phyloP scores from a whole-genome alignment of 2,888 invertebrate genomes.

The Drosophila stalkeri region DNA sequence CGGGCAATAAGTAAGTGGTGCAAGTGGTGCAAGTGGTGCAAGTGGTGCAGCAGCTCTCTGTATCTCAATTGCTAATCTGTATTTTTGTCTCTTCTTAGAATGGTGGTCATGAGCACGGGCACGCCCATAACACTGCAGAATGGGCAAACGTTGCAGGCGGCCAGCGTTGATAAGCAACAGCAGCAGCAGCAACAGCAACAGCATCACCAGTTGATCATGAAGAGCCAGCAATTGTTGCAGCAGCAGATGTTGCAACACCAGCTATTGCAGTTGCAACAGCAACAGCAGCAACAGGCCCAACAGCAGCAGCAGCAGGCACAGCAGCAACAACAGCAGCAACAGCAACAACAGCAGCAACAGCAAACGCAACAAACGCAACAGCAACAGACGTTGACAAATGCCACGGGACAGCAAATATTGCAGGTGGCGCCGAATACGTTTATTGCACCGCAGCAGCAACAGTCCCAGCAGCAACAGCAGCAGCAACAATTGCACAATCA shows the following conservation, averaged over 20 bases:
- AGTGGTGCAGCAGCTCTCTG: not conserved
- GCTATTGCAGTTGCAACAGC: slow-evolving; percentile 76
- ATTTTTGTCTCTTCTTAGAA: slow-evolving; percentile 66
- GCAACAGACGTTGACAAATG: slow-evolving; percentile 69
- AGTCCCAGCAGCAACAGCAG: slow-evolving; percentile 74
- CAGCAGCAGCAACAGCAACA: slow-evolving; percentile 82
- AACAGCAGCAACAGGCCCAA: slow-evolving; percentile 82
- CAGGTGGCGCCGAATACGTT: slow-evolving; percentile 84
- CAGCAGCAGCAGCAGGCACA: slow-evolving; percentile 81
- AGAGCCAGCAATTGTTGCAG: slow-evolving; percentile 76
- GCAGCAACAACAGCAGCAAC: slow-evolving; percentile 81
- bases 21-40: not conserved
- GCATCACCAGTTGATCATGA: slow-evolving; percentile 81
- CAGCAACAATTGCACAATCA: slow-evolving; percentile 82
- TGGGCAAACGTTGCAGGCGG: slow-evolving; percentile 82
- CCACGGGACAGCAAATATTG: slow-evolving; percentile 77
- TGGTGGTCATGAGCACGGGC: slow-evolving; percentile 85
- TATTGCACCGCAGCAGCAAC: slow-evolving; percentile 86
- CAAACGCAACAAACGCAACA: slow-evolving; percentile 85
- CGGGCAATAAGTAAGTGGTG: slow-evolving; percentile 86
- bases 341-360: slow-evolving; percentile 82
- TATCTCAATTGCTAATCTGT: not conserved
- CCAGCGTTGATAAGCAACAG: slow-evolving; percentile 82
- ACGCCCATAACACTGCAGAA: slow-evolving; percentile 84
- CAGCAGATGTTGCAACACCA: slow-evolving; percentile 82